A percentile compares a stretch with the other conserved stretches of the same genome.
These are phyloP conservation scores for Ormyrus labotus DNA, from an alignment of 2,888 invertebrate species.

Conservation along the genomic window DNA sequence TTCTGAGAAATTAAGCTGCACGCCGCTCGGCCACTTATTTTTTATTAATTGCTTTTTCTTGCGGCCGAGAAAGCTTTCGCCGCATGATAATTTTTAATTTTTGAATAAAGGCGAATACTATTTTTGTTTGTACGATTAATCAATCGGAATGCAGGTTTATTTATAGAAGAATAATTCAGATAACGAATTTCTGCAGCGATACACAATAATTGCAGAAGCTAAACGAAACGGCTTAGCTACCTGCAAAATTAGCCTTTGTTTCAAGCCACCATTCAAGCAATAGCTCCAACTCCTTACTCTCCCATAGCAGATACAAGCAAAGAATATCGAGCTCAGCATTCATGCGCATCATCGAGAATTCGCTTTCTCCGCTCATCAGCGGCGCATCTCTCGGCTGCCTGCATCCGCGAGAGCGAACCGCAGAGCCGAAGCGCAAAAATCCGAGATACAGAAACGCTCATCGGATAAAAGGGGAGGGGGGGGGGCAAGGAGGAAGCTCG, in stretches of 20 bases:
- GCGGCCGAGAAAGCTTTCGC: too few species aligned
- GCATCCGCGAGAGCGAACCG: neutral
- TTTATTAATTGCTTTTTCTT: too few species aligned
- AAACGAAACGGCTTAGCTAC: conserved; percentile 9
- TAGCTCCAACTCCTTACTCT: neutral
- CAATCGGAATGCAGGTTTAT: too few species aligned
- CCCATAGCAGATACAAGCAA: neutral
- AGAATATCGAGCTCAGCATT: neutral
- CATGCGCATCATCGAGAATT: conserved; percentile 25
- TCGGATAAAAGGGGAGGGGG: neutral
- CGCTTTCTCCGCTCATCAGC: conserved; percentile 41
- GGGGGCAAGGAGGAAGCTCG: conserved; percentile 1
- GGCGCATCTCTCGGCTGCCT: neutral
- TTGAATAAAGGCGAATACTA: too few species aligned
- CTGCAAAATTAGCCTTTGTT: neutral
- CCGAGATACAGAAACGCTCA: neutral
- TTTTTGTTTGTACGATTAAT: too few species aligned
- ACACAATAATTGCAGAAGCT: neutral
- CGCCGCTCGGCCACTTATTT: too few species aligned
- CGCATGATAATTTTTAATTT: too few species aligned
- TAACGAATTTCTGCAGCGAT: neutral
- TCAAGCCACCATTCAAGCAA: conserved; percentile 12
- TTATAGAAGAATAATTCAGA: too few species aligned
- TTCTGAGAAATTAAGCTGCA: too few species aligned
- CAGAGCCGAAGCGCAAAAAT: neutral